Conservation (phyloP, 2,113 vertebrate genomes). For the Datnioides undecimradiatus region DNA sequence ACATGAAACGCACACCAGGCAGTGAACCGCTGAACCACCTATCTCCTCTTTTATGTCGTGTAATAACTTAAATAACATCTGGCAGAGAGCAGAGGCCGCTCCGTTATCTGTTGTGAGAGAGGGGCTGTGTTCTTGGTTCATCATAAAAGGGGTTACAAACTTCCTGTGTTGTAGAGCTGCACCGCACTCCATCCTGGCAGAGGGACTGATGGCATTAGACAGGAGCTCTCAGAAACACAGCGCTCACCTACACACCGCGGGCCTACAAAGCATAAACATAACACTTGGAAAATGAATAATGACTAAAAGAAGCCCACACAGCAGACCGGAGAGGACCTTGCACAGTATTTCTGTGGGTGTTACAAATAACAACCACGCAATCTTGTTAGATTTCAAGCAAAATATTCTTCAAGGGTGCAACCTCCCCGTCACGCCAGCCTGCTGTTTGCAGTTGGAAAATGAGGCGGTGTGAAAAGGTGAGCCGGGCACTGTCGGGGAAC, state of each 20-base stretch:
- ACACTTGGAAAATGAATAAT: conserved; percentile 70
- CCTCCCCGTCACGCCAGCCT: not conserved
- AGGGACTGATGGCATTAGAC: conserved; percentile 4
- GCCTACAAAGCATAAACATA: conserved; percentile 64
- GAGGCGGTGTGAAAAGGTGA: conserved; percentile 41
- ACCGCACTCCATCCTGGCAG: not conserved
- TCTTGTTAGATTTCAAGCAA: conserved; percentile 36
- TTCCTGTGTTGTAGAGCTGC: not conserved
- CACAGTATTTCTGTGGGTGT: conserved; percentile 37
- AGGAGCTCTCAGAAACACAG: conserved; percentile 27
- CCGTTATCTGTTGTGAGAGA: conserved; percentile 44
- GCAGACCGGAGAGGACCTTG: conserved; percentile 27
- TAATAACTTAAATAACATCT: conserved; percentile 6
- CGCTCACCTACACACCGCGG: conserved; percentile 51
- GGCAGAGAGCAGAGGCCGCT: not conserved
- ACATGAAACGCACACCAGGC: not conserved
- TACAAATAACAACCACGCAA: conserved; percentile 12
- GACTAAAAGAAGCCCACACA: conserved; percentile 64
- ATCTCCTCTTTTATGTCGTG: not conserved
- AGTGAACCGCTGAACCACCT: not conserved
- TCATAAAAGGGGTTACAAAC: conserved; percentile 40
- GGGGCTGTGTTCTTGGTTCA: conserved; percentile 30
- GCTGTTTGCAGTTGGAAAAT: conserved; percentile 2
- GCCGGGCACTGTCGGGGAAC: conserved; percentile 15
- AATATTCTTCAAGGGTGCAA: conserved; percentile 23